Evolutionary conservation across 2,888 invertebrate species (phyloP), one percentile per base, ranked within the genome.

Genomic region (Polylopha cassiicola): DNA sequence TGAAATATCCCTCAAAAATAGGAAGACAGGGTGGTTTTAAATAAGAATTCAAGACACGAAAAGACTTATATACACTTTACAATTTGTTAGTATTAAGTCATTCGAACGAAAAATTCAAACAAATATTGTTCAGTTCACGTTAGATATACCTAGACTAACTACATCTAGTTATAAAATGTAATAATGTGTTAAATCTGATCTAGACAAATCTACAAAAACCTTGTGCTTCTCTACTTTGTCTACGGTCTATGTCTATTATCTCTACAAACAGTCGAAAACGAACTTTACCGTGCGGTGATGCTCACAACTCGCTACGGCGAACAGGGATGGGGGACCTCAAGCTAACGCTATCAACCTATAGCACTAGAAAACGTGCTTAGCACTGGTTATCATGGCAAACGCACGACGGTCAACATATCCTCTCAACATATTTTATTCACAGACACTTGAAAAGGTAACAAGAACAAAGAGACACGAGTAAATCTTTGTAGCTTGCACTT

Each of bases 211-310:
- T 18, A 23, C 15, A 11, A 3, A n/a, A 16, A 32, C 13, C 10
- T 15, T 30, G 20, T 20, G 23, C 33, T 23, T n/a, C 10, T 21
- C 34, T 41, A 34, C 18, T 54, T 60, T 63, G 71, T 47, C 64
- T 70, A 68, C 68, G 31, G 46, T 50, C 60, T 69, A 70, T 58
- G 61, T 56, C 46, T 49, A 53, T 57, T 47, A 56, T 55, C 44
- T 49, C 60, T 67, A 69, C 58, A 57, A 62, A 68, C 55, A 65
- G 50, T 71, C 55, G 58, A 66, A 55, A 56, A 67, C 67, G 61
- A 75, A 73, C 65, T 66, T 81, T 82, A 84, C 81, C 84, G 84
- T 84, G 82, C 84, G 69, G 65, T 80, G 81, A 67, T 70, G 71
- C 57, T 75, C 69, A 73, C 53, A 69, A 72, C 65, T 73, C 62